phyloP scores from a whole-genome alignment of 1,140 invertebrate genomes.

The Zaprionus africanus region DNA sequence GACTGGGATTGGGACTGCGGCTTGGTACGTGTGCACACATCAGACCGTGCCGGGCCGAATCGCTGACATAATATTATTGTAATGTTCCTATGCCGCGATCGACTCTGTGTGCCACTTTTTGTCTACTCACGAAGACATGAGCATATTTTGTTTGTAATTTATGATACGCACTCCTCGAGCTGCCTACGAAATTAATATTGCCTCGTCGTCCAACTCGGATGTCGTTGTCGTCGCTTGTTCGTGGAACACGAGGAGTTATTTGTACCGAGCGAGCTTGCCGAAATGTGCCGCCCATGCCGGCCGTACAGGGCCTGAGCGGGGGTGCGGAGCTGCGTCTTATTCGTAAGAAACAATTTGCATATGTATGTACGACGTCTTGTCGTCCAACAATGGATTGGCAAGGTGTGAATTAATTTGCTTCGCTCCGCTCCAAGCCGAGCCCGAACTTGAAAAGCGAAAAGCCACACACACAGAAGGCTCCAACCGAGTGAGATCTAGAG shows the following conservation, averaged over 20 bases:
- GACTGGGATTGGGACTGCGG: not conserved
- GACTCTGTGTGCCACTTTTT: slow-evolving; percentile 69
- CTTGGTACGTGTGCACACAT: slow-evolving; percentile 26
- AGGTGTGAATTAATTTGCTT: slow-evolving; percentile 83
- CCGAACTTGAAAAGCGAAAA: slow-evolving; percentile 61
- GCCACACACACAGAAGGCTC: slow-evolving; percentile 62
- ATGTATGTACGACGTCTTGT: slow-evolving; percentile 64
- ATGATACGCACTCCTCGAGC: slow-evolving; percentile 66
- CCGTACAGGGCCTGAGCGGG: not conserved
- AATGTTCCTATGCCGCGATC: slow-evolving; percentile 53
- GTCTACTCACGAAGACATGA: slow-evolving; percentile 76
- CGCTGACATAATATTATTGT: slow-evolving; percentile 81
- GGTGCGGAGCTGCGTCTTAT: slow-evolving; percentile 35
- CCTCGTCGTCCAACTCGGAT: slow-evolving; percentile 17
- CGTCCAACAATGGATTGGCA: slow-evolving; percentile 78
- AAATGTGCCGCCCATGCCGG: slow-evolving; percentile 29
- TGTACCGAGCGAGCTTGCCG: slow-evolving; percentile 48
- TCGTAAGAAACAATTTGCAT: slow-evolving; percentile 82
- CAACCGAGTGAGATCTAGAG: not conserved
- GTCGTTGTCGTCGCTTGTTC: slow-evolving; percentile 14
- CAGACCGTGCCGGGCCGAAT: slow-evolving; percentile 50
- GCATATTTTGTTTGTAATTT: slow-evolving; percentile 82
- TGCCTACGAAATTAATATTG: slow-evolving; percentile 75
- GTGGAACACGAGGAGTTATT: slow-evolving; percentile 52
- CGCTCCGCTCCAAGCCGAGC: slow-evolving; percentile 59